phyloP scores from a whole-genome alignment of 2,888 invertebrate genomes.

The Abrostola tripartita region DNA sequence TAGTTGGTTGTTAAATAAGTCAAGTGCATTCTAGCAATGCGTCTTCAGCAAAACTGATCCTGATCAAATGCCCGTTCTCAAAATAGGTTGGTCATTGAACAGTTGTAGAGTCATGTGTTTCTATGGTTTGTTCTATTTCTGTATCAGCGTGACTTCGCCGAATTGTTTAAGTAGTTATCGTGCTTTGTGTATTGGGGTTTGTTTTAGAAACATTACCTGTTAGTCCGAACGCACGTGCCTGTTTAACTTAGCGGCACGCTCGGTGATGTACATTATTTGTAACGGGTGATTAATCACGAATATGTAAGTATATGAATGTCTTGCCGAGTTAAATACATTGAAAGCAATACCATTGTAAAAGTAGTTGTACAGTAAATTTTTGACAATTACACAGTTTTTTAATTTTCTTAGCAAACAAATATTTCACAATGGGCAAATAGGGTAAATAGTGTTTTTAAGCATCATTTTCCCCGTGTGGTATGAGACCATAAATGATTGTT shows the following conservation, averaged over 20 bases:
- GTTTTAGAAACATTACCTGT: slow-evolving; percentile 82
- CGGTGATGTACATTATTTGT: slow-evolving; percentile 58
- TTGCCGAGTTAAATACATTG: not conserved
- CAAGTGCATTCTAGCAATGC: slow-evolving; percentile 2
- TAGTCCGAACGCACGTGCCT: slow-evolving; percentile 80
- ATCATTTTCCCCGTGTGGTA: slow-evolving; percentile 25
- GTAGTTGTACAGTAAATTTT: too few relatives aligned
- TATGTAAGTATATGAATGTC: slow-evolving; percentile 51
- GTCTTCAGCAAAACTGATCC: slow-evolving; percentile 6
- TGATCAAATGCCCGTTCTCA: not conserved
- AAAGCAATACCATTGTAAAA: too few relatives aligned
- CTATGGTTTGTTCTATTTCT: slow-evolving; percentile 58
- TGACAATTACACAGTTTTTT: too few relatives aligned
- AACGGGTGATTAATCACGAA: slow-evolving; percentile 64
- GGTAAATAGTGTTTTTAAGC: slow-evolving; percentile 9
- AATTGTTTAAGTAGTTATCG: slow-evolving; percentile 65
- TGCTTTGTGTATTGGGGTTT: slow-evolving; percentile 74
- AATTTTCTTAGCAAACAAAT: not conserved
- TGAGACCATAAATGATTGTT: slow-evolving; percentile 29
- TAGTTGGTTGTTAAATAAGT: slow-evolving; percentile 9
- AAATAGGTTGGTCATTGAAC: slow-evolving; percentile 27
- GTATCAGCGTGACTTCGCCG: slow-evolving; percentile 64
- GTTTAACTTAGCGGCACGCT: slow-evolving; percentile 78
- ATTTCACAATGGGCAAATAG: not conserved
- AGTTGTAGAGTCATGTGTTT: slow-evolving; percentile 31